Evolutionary conservation across 1,140 invertebrate species (phyloP), one percentile per base, ranked within the genome.

Genomic region (Macrostomum lignano): DNA sequence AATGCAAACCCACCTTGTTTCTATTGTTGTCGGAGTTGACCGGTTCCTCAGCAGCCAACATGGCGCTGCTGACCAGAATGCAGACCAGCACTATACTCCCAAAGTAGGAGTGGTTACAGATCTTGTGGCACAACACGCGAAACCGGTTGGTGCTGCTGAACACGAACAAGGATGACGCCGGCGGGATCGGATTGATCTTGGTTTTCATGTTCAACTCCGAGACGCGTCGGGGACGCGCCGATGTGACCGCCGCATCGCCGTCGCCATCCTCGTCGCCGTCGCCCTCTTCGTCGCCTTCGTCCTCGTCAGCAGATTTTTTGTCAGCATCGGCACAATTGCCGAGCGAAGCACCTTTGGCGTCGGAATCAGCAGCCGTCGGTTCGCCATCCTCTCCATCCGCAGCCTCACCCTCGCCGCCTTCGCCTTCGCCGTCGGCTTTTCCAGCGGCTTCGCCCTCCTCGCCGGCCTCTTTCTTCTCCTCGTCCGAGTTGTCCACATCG

Each of bases 31-130:
- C 58, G 4, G 74, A 65, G 44, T 70, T 63, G 2, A 98, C 60
- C 0, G 91, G 91, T 62, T 98, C 86, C 58, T 98, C 91, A 33
- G 82, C 78, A 1, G 84, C 88, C 54, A 98, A 67, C 71, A 96
- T 81, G 36, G 76, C 79, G 32, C 81, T 91, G 3, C 84, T 94
- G 41, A 96, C 75, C 65, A 98, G 72, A 56, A 98, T 98, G 58
- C 88, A 96, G 5, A 73, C 72, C 24, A 98, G 61, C 42, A 98
- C 86, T 38, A 88, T 67, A 60, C 98, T 98, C 17, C 78, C 69
- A 53, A 96, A 98, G 45, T 79, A 72, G 33, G 70, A 72, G 49
- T 96, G 86, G 54, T 93, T 93, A 48, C 78, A 84, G 37, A 93
- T 64, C 67, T 72, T 77, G 60, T 94, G 82, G 55, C 86, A 96